Conservation (phyloP, 92 coral and sea anemone species). For the Actinostola sp. region DNA sequence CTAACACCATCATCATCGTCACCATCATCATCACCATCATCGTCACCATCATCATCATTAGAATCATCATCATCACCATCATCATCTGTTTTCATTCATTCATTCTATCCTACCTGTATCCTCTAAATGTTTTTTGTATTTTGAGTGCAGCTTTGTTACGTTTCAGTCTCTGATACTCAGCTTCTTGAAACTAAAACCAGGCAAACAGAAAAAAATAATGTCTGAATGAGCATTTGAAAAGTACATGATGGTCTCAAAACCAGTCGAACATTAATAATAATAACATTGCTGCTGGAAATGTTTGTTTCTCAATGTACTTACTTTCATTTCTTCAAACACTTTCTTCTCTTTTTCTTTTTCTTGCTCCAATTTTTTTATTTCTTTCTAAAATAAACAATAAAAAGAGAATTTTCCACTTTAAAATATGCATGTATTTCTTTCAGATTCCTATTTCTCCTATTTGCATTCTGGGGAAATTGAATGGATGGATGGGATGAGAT, state of each 20-base stretch:
- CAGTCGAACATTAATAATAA: too few relatives aligned
- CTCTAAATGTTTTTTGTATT: constrained; percentile 77
- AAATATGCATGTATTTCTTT: background rate
- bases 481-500: too few relatives aligned
- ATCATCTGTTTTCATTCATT: background rate
- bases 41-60: background rate
- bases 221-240: too few relatives aligned
- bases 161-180: constrained; percentile 60
- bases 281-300: too few relatives aligned
- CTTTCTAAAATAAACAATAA: constrained; percentile 46
- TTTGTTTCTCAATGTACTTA: constrained; percentile 4
- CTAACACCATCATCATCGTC: background rate
- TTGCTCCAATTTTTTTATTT: constrained; percentile 76
- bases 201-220: constrained; percentile 1
- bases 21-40: background rate
- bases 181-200: constrained; percentile 77
- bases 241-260: too few relatives aligned
- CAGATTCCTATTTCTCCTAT: too few relatives aligned
- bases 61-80: background rate
- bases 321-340: constrained; percentile 72
- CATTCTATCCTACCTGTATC: constrained; percentile 66
- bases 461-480: too few relatives aligned
- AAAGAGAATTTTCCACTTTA: background rate
- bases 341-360: constrained; percentile 62
- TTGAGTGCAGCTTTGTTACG: constrained; percentile 60